Base-by-base conservation (phyloP, 2,113 vertebrate species). In the Collichthys lucidus region DNA sequence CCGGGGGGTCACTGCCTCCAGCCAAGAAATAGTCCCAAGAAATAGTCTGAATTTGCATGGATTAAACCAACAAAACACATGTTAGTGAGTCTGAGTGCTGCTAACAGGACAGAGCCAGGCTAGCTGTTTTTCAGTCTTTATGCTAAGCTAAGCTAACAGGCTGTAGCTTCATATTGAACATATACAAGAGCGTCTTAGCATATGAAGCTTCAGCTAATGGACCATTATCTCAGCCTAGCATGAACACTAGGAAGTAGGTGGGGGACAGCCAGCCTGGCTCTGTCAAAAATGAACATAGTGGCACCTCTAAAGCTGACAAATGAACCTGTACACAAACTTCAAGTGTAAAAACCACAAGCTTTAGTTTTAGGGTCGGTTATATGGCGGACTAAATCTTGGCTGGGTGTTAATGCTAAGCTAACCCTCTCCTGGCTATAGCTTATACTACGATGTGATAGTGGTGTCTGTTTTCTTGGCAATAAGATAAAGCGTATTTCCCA, bases 351-450 rank as follows among this genome's bases (percentile, higher is more conserved):
- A 56, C 5, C 24, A 47, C 0, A 0, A 40, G 40, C 16, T 31
- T 16, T 4, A 40, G 49, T 11, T 52, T 52, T 74, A 10, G 3
- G 35, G 42, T 40, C 35, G 22, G 16, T 15, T 31, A 26, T 11
- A 11, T 56, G 57, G 8, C 3, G 5, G 16, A 20, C 59, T 35
- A 15, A 15, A 20, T 20, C 17, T 53, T 31, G 29, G 26, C 53
- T 17, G 44, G 55, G 31, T 14, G 26, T 8, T 69, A 47, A 65
- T 56, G 62, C 73, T 35, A 78, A 44, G 56, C 17, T 70, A 55
- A 46, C 0, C 10, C 4, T 31, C 7, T 19, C 16, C 47, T 52
- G 9, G 40, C 22, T 60, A 8, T 50, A 24, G 42, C 20, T 35
- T 24, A 7, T 61, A 31, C 40, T 49, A 11, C n/a, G n/a, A 26